phyloP scores from a whole-genome alignment of 2,888 invertebrate species.

The Hypena proboscidalis region DNA sequence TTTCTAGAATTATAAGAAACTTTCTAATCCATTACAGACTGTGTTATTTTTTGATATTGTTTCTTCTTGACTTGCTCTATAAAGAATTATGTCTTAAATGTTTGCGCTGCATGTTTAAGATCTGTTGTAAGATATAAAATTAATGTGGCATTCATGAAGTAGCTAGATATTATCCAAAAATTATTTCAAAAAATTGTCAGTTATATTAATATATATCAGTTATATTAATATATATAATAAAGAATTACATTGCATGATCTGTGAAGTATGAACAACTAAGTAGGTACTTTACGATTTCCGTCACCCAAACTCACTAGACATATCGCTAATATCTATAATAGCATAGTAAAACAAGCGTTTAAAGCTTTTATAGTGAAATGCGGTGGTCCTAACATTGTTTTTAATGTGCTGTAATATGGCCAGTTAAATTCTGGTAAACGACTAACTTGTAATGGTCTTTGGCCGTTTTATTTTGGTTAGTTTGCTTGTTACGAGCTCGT shows the following conservation, averaged over 20 bases:
- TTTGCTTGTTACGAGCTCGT: constrained; percentile 19
- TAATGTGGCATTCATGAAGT: no score
- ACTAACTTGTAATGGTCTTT: constrained; percentile 48
- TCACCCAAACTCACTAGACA: constrained; percentile 42
- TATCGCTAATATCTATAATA: constrained; percentile 63
- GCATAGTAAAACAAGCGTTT: constrained; percentile 63
- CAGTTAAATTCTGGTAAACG: constrained; percentile 74
- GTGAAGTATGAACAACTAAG: constrained; percentile 10
- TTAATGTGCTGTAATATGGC: constrained; percentile 79
- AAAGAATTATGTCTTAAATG: no score
- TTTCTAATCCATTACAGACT: no score
- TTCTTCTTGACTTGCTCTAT: no score
- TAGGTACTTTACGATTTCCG: constrained; percentile 46
- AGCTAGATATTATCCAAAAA: no score
- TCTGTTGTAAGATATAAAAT: no score
- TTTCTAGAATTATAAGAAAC: no score
- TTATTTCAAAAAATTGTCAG: no score
- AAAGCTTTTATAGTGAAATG: constrained; percentile 69
- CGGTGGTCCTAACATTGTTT: constrained; percentile 83
- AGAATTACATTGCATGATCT: not conserved
- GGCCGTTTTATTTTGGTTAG: constrained; percentile 45
- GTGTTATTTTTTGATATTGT: no score
- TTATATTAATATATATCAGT: no score
- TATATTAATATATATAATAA: no score
- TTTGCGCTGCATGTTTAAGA: no score